Base-by-base conservation (phyloP, 2,113 vertebrate genomes). In the Acrocephalus kingi region DNA sequence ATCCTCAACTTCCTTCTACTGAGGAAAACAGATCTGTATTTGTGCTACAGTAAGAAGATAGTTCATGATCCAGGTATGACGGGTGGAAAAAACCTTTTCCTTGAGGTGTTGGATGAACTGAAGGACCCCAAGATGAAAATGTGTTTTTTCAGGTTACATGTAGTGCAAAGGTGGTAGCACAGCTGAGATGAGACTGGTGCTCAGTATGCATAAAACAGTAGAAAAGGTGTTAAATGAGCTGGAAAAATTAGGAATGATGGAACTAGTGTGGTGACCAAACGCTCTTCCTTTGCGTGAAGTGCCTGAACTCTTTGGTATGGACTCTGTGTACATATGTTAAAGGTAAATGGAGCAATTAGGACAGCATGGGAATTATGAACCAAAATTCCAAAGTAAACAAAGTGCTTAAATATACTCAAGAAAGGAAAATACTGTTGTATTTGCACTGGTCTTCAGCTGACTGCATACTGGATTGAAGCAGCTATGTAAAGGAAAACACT, bases 221-320 rank as follows among this genome's bases (percentile, higher is more conserved):
- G 69, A 82, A 93, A 82, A 95, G 23, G 33, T 83, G 87, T 82
- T 78, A 94, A 96, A 94, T 77, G 89, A 95, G 61, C 64, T 84
- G 81, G 54, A 89, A 92, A 90, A 89, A 95, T 90, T 68, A 80
- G 77, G 75, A 95, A 66, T 68, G 78, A 71, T 82, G 66, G 67
- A 89, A 94, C 68, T 56, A 69, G 68, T 33, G 9, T 86, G 74
- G 55, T 69, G 77, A 94, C 35, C 63, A 94, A 96, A 83, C 86
- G 62, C 52, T 95, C 74, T 69, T 96, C 30, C 54, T 87, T 85
- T 17, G 3, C 28, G 33, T 56, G 66, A 84, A 94, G 51, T 89
- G 51, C 56, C 87, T 69, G 74, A 80, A 55, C 86, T 96, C 79
- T 31, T 73, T 54, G 85, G 68, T 90, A 35, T 27, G 30, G 80